Percentiles rank a stretch among this genome's conserved stretches.
These are phyloP conservation scores for Stratiomys singularior DNA, from an alignment of 2,888 invertebrate species.

Conservation along the genomic window DNA sequence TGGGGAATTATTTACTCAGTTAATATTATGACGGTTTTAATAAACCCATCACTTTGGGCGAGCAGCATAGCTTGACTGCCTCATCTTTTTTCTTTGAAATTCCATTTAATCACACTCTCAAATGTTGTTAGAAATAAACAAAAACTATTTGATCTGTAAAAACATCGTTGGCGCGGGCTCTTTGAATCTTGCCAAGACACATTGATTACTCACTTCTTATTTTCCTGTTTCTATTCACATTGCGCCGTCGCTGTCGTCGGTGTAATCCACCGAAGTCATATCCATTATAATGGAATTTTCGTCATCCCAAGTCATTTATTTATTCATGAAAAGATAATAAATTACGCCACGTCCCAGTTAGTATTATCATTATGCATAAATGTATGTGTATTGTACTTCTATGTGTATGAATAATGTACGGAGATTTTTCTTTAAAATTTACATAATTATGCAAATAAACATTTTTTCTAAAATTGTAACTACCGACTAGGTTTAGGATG, in stretches of 20 bases:
- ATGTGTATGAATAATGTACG: constrained; percentile 11
- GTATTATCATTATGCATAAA: constrained; percentile 37
- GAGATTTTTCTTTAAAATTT: not conserved
- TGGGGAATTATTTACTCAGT: too few species aligned
- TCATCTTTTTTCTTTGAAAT: not conserved
- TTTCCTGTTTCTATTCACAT: not conserved
- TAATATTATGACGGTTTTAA: not conserved
- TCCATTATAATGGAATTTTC: constrained; percentile 31
- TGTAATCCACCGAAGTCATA: constrained; percentile 12
- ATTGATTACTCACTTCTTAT: constrained; percentile 18
- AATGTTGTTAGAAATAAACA: not conserved
- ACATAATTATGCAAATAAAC: constrained; percentile 14
- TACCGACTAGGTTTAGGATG: constrained; percentile 3
- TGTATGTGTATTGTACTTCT: not conserved
- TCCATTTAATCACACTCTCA: not conserved
- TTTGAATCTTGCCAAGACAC: constrained; percentile 16
- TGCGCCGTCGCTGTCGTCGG: not conserved
- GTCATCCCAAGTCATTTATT: constrained; percentile 35
- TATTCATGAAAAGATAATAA: constrained; percentile 37
- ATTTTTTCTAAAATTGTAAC: constrained; percentile 8
- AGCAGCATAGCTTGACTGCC: not conserved
- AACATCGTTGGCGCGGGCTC: not conserved
- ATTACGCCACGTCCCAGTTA: constrained; percentile 27
- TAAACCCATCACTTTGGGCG: not conserved
- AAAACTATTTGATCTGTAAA: not conserved